Percentiles rank a stretch among this genome's conserved stretches.
These are phyloP conservation scores for Rhingia rostrata DNA, from an alignment of 2,888 invertebrate genomes.

Conservation along the genomic window DNA sequence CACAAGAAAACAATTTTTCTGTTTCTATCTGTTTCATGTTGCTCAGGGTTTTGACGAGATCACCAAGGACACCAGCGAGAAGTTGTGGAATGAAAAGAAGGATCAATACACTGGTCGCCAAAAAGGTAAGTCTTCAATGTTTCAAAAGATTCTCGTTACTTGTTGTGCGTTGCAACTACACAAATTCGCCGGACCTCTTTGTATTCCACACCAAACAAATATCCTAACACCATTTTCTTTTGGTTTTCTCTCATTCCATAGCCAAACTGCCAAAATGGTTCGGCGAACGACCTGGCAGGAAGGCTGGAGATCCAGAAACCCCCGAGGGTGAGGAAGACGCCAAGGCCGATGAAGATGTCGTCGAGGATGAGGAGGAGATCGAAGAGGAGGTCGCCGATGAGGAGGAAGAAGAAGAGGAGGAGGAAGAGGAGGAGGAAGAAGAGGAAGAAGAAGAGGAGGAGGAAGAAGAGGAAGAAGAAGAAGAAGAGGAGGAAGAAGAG, in stretches of 20 bases:
- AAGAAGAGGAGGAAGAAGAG: slow-evolving; percentile 82
- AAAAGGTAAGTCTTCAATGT: slow-evolving; percentile 88
- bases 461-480: slow-evolving; percentile 83
- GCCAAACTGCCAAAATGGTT: slow-evolving; percentile 98
- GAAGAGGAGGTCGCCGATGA: slow-evolving; percentile 91
- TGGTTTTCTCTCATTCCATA: slow-evolving; percentile 79
- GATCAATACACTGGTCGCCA: slow-evolving; percentile 94
- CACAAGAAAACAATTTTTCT: slow-evolving; percentile 57
- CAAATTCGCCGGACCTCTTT: not conserved
- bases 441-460: slow-evolving; percentile 83
- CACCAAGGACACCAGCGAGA: slow-evolving; percentile 93
- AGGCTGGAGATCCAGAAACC: slow-evolving; percentile 93
- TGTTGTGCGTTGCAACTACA: not conserved
- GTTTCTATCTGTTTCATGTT: slow-evolving; percentile 73
- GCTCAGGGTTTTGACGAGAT: slow-evolving; percentile 92
- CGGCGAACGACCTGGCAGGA: slow-evolving; percentile 97
- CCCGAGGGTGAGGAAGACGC: slow-evolving; percentile 96
- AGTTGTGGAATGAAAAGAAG: slow-evolving; percentile 93
- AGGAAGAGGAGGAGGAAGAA: slow-evolving; percentile 86
- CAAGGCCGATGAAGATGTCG: slow-evolving; percentile 89
- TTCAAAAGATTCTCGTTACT: slow-evolving; percentile 33
- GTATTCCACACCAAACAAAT: not conserved
- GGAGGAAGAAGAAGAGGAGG: slow-evolving; percentile 88
- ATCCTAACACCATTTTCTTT: slow-evolving; percentile 13
- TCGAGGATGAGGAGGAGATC: slow-evolving; percentile 89